Evolutionary conservation across 2,113 vertebrate species (phyloP).

Genomic region (Laticauda colubrina): DNA sequence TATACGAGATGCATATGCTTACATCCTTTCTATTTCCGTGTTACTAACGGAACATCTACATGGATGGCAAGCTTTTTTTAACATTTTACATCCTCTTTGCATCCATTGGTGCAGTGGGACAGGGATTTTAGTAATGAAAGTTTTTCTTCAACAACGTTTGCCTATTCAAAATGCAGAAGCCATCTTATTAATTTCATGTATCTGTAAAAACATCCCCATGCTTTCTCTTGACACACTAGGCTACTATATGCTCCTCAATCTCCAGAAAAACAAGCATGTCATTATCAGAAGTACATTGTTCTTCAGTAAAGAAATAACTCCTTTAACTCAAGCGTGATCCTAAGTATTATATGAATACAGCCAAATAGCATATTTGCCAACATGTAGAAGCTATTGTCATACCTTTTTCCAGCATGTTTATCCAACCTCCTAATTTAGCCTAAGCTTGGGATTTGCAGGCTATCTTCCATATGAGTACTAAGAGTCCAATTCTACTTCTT

Average conservation of each 20-base stretch:
- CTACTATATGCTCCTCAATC: background rate
- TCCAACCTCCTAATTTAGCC: background rate
- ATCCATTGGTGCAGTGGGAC: too few relatives aligned
- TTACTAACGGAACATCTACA: too few relatives aligned
- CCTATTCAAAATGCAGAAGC: background rate
- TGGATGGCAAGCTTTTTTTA: too few relatives aligned
- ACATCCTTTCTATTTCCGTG: too few relatives aligned
- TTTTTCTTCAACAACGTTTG: background rate
- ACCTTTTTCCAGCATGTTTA: background rate
- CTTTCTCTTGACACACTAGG: background rate
- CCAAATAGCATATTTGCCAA: background rate
- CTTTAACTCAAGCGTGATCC: background rate
- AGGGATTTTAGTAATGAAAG: background rate
- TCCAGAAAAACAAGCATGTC: background rate
- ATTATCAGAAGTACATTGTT: background rate
- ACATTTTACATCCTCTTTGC: too few relatives aligned
- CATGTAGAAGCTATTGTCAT: background rate
- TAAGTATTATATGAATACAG: background rate
- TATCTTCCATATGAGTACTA: background rate
- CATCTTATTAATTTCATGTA: background rate
- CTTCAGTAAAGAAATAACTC: background rate
- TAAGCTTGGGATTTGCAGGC: background rate
- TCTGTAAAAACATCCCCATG: background rate
- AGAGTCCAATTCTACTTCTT: background rate
- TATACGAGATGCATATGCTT: too few relatives aligned